A percentile compares a stretch with the other conserved stretches of the same genome.
Conservation (phyloP, 2,797 vertebrate species). For the Neosilurus mollespiculum region DNA sequence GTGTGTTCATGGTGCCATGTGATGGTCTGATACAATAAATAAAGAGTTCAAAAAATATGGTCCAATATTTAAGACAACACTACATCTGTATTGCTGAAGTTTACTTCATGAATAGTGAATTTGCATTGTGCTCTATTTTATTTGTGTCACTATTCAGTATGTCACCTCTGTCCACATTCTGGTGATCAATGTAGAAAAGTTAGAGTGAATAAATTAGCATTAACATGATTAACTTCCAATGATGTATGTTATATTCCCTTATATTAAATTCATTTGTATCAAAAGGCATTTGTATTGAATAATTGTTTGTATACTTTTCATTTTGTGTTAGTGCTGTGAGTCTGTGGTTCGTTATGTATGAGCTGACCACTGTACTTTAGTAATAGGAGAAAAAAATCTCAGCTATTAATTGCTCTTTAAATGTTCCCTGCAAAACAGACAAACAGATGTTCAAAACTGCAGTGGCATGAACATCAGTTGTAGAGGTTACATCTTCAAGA, state of each 20-base stretch:
- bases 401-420: conserved; percentile 36
- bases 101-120: background rate
- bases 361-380: conserved; percentile 22
- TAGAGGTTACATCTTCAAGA: conserved; percentile 37
- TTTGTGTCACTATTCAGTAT: background rate
- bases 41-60: background rate
- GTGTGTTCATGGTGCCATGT: background rate
- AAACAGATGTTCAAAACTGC: conserved; percentile 37
- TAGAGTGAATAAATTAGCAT: conserved; percentile 23
- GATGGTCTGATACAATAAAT: background rate
- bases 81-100: background rate
- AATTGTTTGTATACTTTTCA: conserved; percentile 23
- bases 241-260: conserved; percentile 9
- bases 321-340: conserved; percentile 1
- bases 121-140: background rate
- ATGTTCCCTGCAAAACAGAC: conserved; percentile 36
- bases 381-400: conserved; percentile 16
- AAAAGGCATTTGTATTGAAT: conserved; percentile 4
- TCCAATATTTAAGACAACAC: background rate
- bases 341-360: conserved; percentile 1
- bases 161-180: background rate
- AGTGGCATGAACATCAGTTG: conserved; percentile 12
- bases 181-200: background rate
- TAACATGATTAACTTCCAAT: conserved; percentile 6
- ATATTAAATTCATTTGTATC: conserved; percentile 9